A percentile compares a stretch with the other conserved stretches of the same genome.
These are phyloP conservation scores for Cliona cf. orientalis DNA, from an alignment of 37 sponge, comb jelly and placozoan species.

Conservation along the genomic window DNA sequence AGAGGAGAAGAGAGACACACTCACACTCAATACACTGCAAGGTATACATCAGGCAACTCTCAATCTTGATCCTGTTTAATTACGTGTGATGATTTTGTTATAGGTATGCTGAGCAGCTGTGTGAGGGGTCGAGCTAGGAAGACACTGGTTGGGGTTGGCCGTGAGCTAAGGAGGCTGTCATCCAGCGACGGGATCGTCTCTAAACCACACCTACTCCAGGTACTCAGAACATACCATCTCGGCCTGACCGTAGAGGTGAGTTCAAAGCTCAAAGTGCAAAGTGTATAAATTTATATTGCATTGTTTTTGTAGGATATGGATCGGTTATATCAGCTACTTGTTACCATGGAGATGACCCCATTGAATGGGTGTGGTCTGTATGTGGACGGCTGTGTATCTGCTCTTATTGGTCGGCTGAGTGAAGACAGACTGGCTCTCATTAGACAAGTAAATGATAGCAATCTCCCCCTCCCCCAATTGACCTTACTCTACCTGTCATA, in stretches of 20 bases:
- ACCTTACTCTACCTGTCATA: not conserved
- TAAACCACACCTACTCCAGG: conserved; percentile 24
- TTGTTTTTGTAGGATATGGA: conserved; percentile 21
- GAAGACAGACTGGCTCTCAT: conserved; percentile 56
- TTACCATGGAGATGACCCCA: not conserved
- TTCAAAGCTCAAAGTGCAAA: not conserved
- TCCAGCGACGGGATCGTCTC: conserved; percentile 1
- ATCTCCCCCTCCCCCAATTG: not conserved
- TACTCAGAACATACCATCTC: conserved; percentile 54
- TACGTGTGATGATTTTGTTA: not conserved
- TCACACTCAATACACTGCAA: conserved; percentile 56
- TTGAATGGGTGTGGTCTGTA: conserved; percentile 15
- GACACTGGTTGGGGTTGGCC: conserved; percentile 74
- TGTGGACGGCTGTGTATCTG: conserved; percentile 27
- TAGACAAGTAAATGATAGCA: conserved; percentile 38
- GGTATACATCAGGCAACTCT: conserved; percentile 17
- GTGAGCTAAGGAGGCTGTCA: conserved; percentile 17
- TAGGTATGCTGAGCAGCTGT: conserved; percentile 77
- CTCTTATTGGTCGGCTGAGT: conserved; percentile 59
- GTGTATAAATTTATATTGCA: not conserved
- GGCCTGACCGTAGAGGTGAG: conserved; percentile 63
- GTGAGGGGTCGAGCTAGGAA: conserved; percentile 79
- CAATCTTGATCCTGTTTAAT: not conserved
- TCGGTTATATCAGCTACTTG: conserved; percentile 28
- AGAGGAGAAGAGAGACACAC: conserved; percentile 24